Percentiles rank a stretch among this genome's conserved stretches.
Conservation (phyloP, 2,113 vertebrate species). For the Narcine bancroftii region DNA sequence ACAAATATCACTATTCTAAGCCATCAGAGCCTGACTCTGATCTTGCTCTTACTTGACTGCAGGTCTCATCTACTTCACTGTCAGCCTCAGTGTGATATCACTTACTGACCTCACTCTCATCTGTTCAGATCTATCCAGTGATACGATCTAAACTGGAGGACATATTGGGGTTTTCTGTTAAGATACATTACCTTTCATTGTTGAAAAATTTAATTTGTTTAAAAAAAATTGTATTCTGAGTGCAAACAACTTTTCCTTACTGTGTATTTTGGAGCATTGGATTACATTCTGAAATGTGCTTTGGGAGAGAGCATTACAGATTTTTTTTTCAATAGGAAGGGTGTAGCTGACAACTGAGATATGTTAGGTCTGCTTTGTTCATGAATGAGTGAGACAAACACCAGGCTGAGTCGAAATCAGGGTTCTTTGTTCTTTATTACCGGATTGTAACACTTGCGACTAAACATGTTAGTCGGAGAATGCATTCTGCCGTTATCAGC, state of each 20-base stretch:
- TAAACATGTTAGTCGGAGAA: no score
- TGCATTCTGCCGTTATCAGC: no score
- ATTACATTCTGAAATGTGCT: not conserved
- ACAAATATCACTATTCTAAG: not conserved
- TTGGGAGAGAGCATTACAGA: not conserved
- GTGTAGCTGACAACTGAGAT: not conserved
- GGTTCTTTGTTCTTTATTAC: no score
- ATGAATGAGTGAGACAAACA: no score
- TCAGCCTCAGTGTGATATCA: no score
- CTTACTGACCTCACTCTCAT: no score
- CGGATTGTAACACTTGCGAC: no score
- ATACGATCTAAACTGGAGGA: no score
- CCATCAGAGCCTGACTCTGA: not conserved
- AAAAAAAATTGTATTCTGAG: not conserved
- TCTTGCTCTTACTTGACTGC: not conserved
- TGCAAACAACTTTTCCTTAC: not conserved
- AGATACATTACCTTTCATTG: not conserved
- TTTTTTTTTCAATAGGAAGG: not conserved
- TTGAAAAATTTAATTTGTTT: not conserved
- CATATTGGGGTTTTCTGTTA: no score
- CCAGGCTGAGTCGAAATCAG: no score
- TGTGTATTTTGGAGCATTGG: not conserved
- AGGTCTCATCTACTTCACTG: not conserved
- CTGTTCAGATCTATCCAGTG: no score
- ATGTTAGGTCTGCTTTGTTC: no score